These are phyloP conservation scores for Zaprionus africanus DNA, from an alignment of 1,140 invertebrate species.

Conservation along the genomic window DNA sequence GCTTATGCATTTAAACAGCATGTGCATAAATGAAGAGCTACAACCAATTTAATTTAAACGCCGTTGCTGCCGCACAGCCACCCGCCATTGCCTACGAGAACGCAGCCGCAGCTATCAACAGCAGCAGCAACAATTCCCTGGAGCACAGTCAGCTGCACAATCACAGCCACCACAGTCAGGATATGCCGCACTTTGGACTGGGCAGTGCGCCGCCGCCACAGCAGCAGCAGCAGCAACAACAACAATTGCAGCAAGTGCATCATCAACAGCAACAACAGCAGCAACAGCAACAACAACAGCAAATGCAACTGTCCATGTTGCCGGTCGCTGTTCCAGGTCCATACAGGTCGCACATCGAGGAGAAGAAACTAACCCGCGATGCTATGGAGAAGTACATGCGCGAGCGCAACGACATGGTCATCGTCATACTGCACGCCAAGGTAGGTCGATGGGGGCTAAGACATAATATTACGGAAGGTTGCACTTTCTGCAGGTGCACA, in stretches of 20 bases:
- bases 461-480: slow-evolving; percentile 5
- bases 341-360: slow-evolving; percentile 87
- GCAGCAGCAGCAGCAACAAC: slow-evolving; percentile 83
- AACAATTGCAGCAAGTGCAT: slow-evolving; percentile 74
- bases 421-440: slow-evolving; percentile 99
- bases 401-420: slow-evolving; percentile 97
- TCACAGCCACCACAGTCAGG: slow-evolving; percentile 60
- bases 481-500: neutral
- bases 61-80: slow-evolving; percentile 64
- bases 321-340: slow-evolving; percentile 84
- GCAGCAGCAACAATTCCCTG: slow-evolving; percentile 35
- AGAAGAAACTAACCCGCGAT: slow-evolving; percentile 94
- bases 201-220: slow-evolving; percentile 82
- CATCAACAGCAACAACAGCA: slow-evolving; percentile 64
- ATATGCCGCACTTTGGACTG: slow-evolving; percentile 83
- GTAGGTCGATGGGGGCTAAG: slow-evolving; percentile 47
- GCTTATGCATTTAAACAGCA: slow-evolving; percentile 54
- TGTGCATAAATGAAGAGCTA: slow-evolving; percentile 82
- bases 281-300: slow-evolving; percentile 59
- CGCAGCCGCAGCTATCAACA: slow-evolving; percentile 56
- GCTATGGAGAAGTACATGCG: slow-evolving; percentile 98
- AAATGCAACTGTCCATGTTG: slow-evolving; percentile 77
- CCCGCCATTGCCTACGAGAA: slow-evolving; percentile 72
- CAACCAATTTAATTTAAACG: slow-evolving; percentile 81
- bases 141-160: slow-evolving; percentile 46